These are phyloP conservation scores for Bagarius yarrelli DNA, from an alignment of 2,113 vertebrate species.

Conservation along the genomic window DNA sequence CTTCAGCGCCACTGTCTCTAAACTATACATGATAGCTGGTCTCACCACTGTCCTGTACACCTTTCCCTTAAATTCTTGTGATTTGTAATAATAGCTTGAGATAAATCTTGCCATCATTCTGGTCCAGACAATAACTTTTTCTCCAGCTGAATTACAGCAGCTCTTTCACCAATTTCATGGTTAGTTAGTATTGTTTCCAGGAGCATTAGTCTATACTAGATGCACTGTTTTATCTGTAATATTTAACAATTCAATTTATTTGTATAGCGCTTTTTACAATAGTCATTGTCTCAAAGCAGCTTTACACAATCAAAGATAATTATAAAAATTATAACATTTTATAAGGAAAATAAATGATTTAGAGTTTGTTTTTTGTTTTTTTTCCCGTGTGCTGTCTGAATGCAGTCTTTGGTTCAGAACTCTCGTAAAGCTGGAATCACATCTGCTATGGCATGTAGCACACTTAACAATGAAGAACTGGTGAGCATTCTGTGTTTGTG, in stretches of 20 bases:
- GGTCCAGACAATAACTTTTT: neutral
- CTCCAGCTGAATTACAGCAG: neutral
- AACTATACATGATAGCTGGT: no score
- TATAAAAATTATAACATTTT: no score
- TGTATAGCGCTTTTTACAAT: no score
- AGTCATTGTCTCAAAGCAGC: no score
- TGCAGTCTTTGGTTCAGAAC: slow-evolving; percentile 88
- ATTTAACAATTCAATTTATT: no score
- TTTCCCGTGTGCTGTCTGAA: neutral
- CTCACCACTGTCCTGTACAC: no score
- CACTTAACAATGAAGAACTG: slow-evolving; percentile 94
- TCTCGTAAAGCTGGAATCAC: slow-evolving; percentile 96
- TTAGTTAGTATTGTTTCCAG: neutral
- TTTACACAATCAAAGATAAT: no score
- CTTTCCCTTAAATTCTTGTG: neutral
- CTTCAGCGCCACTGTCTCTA: no score
- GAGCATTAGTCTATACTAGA: neutral
- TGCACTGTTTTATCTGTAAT: neutral
- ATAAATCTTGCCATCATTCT: neutral
- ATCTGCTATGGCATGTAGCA: slow-evolving; percentile 91
- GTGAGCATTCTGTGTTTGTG: slow-evolving; percentile 68
- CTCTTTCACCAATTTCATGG: neutral
- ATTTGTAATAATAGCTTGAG: neutral
- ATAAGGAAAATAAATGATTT: neutral
- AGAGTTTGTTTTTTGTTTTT: neutral